These are phyloP conservation scores for Stenodema calcarata DNA, from an alignment of 2,888 invertebrate species.

Conservation along the genomic window DNA sequence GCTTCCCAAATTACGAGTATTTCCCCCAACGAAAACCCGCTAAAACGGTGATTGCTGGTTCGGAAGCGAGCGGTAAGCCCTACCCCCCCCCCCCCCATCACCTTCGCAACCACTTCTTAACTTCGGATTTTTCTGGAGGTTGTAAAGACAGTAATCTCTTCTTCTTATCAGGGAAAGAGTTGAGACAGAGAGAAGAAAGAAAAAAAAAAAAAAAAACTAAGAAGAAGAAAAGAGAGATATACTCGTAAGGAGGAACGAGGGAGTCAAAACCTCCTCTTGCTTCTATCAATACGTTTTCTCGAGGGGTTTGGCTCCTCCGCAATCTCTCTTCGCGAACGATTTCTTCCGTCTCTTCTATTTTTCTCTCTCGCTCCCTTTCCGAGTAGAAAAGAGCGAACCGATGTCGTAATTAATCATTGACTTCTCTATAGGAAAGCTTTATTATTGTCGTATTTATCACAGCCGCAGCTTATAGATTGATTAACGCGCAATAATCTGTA, in stretches of 20 bases:
- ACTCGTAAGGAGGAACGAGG: background rate
- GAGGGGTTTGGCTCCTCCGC: background rate
- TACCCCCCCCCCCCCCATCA: background rate
- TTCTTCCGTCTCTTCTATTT: background rate
- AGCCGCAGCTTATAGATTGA: too few relatives aligned
- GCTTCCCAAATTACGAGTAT: too few relatives aligned
- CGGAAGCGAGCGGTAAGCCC: background rate
- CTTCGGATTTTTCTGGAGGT: background rate
- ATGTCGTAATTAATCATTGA: background rate
- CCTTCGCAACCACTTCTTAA: background rate
- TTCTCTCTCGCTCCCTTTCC: background rate
- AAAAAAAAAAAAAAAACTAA: background rate
- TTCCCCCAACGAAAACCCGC: background rate
- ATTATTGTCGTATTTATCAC: background rate
- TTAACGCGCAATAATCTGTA: too few relatives aligned
- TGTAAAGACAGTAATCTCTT: background rate
- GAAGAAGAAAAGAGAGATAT: background rate
- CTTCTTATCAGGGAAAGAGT: background rate
- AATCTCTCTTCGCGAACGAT: background rate
- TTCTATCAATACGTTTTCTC: background rate
- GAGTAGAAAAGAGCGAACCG: background rate
- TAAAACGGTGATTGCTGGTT: background rate
- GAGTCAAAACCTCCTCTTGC: background rate
- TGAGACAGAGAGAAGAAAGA: background rate
- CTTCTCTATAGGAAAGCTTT: background rate